Percentiles rank a stretch among this genome's conserved stretches.
phyloP scores from a whole-genome alignment of 2,113 vertebrate genomes.

The Percina caprodes region DNA sequence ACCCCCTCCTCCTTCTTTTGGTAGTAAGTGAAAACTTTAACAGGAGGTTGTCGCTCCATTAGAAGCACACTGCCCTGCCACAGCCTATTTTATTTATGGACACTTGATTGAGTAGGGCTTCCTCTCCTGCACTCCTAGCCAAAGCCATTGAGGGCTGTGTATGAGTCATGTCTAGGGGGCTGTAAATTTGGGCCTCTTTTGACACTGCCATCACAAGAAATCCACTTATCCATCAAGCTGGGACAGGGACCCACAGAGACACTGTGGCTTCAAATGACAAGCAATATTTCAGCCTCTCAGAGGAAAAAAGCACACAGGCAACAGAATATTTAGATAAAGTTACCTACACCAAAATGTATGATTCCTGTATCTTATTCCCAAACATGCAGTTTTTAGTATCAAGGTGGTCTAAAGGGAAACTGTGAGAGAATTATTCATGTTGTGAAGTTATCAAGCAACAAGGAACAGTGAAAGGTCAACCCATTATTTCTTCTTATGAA shows the following conservation, averaged over 20 bases:
- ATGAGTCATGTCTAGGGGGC: constrained; percentile 79
- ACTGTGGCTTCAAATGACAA: constrained; percentile 46
- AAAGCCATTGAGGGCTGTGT: constrained; percentile 68
- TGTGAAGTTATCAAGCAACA: constrained; percentile 21
- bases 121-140: constrained; percentile 74
- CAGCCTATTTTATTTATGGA: constrained; percentile 82
- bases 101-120: constrained; percentile 82
- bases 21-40: constrained; percentile 72
- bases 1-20: constrained; percentile 32
- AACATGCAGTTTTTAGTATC: not conserved
- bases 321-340: constrained; percentile 8
- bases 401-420: constrained; percentile 8
- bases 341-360: not conserved
- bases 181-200: constrained; percentile 77
- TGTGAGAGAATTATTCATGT: constrained; percentile 11
- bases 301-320: not conserved
- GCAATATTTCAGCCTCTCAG: constrained; percentile 9
- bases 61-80: constrained; percentile 69
- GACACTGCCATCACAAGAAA: constrained; percentile 75
- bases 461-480: constrained; percentile 1
- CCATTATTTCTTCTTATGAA: constrained; percentile 33
- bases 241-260: constrained; percentile 58
- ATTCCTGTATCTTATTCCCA: not conserved
- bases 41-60: constrained; percentile 76
- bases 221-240: constrained; percentile 77